phyloP scores from a whole-genome alignment of 2,797 vertebrate species.

The Martes flavigula region DNA sequence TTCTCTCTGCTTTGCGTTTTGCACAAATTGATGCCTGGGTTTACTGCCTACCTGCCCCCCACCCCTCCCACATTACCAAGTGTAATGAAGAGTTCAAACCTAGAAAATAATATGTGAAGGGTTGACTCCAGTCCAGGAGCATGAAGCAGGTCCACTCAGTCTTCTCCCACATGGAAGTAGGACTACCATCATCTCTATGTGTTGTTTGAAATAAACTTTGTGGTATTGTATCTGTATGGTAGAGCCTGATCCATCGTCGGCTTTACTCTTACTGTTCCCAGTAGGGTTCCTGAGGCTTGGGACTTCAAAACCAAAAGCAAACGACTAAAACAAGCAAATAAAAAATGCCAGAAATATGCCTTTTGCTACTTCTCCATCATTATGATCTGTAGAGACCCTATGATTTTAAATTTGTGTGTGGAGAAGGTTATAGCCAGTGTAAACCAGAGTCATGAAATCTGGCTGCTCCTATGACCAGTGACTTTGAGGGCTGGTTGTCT shows the following conservation, averaged over 20 bases:
- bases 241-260: neutral
- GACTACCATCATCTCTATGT: neutral
- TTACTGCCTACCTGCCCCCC: neutral
- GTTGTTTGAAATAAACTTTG: neutral
- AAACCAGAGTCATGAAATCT: neutral
- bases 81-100: neutral
- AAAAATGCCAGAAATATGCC: neutral
- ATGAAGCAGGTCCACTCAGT: neutral
- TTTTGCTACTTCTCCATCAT: neutral
- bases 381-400: neutral
- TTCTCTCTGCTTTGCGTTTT: neutral
- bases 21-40: neutral
- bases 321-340: neutral
- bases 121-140: neutral
- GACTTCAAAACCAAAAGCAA: neutral
- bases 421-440: neutral
- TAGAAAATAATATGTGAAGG: neutral
- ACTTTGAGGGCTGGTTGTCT: neutral
- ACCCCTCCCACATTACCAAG: neutral
- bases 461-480: neutral
- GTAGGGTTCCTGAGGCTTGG: neutral
- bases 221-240: neutral
- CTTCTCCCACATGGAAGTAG: neutral
- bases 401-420: neutral
- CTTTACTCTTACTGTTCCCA: neutral